Percentiles rank a stretch among this genome's conserved stretches.
These are phyloP conservation scores for Cactoblastis cactorum DNA, from an alignment of 2,888 invertebrate genomes.

Conservation along the genomic window DNA sequence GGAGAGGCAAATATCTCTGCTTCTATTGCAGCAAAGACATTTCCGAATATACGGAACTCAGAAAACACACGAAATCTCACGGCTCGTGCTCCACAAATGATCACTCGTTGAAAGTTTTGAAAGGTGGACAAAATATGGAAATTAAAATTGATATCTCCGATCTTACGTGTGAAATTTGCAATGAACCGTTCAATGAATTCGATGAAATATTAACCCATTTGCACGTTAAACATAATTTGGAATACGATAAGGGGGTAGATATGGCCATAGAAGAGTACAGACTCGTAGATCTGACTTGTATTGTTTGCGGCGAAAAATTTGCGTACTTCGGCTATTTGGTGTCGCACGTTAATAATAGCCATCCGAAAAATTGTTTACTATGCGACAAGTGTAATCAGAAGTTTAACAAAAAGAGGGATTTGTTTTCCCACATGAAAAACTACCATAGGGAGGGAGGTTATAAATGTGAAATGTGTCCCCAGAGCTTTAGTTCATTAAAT, in stretches of 20 bases:
- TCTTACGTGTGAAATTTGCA: conserved; percentile 57
- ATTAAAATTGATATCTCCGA: conserved; percentile 67
- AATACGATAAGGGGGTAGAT: conserved; percentile 57
- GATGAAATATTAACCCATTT: conserved; percentile 55
- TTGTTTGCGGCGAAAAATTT: conserved; percentile 56
- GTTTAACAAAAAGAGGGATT: conserved; percentile 63
- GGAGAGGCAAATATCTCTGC: conserved; percentile 70
- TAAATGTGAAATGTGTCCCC: conserved; percentile 58
- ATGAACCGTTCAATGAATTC: conserved; percentile 37
- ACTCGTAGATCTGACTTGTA: conserved; percentile 53
- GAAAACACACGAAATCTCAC: conserved; percentile 60
- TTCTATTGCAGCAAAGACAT: conserved; percentile 68
- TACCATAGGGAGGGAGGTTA: conserved; percentile 71
- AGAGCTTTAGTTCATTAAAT: conserved; percentile 57
- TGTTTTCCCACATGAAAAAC: conserved; percentile 69
- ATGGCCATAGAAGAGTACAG: conserved; percentile 68
- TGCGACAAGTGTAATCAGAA: conserved; percentile 68
- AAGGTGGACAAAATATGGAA: conserved; percentile 70
- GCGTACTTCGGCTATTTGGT: conserved; percentile 66
- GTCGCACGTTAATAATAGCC: conserved; percentile 60
- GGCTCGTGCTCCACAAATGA: conserved; percentile 59
- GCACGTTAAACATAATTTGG: conserved; percentile 47
- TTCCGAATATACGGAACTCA: conserved; percentile 49
- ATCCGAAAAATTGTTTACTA: conserved; percentile 66
- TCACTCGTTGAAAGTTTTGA: conserved; percentile 62